Evolutionary conservation across 2,113 vertebrate genomes (phyloP), one percentile per base, ranked within the genome.

Genomic region (Onychorhynchus coronatus): DNA sequence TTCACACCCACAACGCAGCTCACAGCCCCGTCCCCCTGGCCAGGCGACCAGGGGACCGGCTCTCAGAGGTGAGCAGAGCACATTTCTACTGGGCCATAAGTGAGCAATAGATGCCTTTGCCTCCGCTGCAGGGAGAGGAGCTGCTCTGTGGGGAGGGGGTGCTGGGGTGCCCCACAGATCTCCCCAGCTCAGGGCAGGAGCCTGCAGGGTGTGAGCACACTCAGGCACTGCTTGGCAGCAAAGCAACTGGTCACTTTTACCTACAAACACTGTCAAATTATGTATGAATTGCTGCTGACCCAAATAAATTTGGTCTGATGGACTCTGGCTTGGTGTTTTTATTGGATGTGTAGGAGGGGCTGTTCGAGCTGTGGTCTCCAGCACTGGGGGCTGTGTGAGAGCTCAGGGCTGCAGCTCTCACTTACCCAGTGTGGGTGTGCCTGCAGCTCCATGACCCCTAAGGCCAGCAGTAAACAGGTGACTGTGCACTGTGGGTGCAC

Each of bases 11-110:
- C 0, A 0, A 19, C 27, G 46, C 62, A 46, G 52, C 56, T 74
- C 6, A 0, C n/a, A 55, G 46, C 63, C 24, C 50, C 35, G 12
- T 27, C 27, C 22, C 68, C 52, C 20, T 1, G 12, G 16, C 39
- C 7, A 1, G 16, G n/a, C 0, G 0, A 4, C 12, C 0, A 0
- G 52, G 81, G 46, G 15, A 8, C 6, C 8, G 7, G 49, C 16
- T 1, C 73, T 44, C 47, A 12, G 67, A 8, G 72, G 66, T 27
- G 33, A 39, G 68, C 10, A 2, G 87, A 59, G 58, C 42, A 55
- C 11, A 1, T 33, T 66, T 77, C 65, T 88, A 61, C 70, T 27
- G 55, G 41, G 47, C 58, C 46, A 47, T 52, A 63, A 20, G 68
- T 9, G 8, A 31, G 31, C 9, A 3, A 46, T 39, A 24, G 56